Evolutionary conservation across 2,113 vertebrate genomes (phyloP).

Genomic region (Peromyscus maniculatus): DNA sequence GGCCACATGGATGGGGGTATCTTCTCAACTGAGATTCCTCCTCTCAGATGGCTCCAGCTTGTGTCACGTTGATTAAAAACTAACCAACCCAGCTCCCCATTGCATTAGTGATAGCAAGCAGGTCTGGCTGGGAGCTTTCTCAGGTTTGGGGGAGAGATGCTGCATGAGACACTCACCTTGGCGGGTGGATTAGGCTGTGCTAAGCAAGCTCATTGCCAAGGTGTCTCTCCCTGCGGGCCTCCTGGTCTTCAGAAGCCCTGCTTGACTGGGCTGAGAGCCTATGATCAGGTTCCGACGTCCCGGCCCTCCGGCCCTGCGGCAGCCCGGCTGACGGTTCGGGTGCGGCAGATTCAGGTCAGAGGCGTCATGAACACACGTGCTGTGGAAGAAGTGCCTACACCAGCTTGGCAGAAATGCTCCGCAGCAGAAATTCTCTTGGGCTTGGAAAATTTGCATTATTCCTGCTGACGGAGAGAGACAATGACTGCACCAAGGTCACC

Average conservation of each 20-base stretch:
- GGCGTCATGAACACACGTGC: not conserved
- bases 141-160: no score
- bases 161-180: not conserved
- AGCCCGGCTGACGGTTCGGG: not conserved
- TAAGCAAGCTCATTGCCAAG: not conserved
- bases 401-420: not conserved
- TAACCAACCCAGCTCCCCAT: not conserved
- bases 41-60: not conserved
- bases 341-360: slow-evolving; percentile 65
- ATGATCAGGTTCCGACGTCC: not conserved
- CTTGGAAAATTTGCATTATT: slow-evolving; percentile 55
- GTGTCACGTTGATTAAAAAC: not conserved
- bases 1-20: not conserved
- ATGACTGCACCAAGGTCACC: slow-evolving; percentile 66
- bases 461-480: slow-evolving; percentile 36
- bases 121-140: not conserved
- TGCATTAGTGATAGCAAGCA: not conserved
- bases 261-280: not conserved
- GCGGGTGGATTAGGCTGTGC: accelerated
- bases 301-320: not conserved
- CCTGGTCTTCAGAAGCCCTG: not conserved
- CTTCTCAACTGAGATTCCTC: not conserved
- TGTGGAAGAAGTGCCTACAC: not conserved
- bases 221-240: not conserved
- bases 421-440: slow-evolving; percentile 39